phyloP scores from a whole-genome alignment of 1,140 invertebrate species.

The Halictus rubicundus region DNA sequence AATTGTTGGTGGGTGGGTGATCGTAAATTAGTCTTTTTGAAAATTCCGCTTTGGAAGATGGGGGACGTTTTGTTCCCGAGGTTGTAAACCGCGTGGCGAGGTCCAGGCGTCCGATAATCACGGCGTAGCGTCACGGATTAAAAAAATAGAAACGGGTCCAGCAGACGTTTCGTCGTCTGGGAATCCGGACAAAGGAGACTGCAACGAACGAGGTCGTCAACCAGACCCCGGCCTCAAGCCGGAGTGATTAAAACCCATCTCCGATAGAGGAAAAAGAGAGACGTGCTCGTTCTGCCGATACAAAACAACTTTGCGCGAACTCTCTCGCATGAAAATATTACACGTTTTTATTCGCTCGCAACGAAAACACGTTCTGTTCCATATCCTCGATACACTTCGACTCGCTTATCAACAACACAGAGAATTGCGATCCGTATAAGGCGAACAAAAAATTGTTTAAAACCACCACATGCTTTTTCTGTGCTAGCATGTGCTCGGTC shows the following conservation, averaged over 20 bases:
- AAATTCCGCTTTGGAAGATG: too few relatives aligned
- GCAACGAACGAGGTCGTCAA: constrained; percentile 45
- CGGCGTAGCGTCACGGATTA: constrained; percentile 24
- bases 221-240: constrained; percentile 9
- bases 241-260: constrained; percentile 40
- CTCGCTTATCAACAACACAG: too few relatives aligned
- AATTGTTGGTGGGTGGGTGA: too few relatives aligned
- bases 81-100: background rate
- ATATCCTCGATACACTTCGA: too few relatives aligned
- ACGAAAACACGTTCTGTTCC: too few relatives aligned
- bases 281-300: background rate
- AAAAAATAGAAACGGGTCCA: constrained; percentile 22
- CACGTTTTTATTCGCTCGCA: background rate
- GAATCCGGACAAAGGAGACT: constrained; percentile 35
- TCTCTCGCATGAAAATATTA: background rate
- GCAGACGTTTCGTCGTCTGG: constrained; percentile 40
- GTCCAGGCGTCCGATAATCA: background rate
- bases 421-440: too few relatives aligned
- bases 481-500: too few relatives aligned
- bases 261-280: background rate
- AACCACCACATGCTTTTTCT: too few relatives aligned
- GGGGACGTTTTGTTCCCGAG: background rate
- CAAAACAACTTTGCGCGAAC: background rate
- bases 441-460: too few relatives aligned
- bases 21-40: too few relatives aligned